Base-by-base conservation (phyloP, 2,113 vertebrate genomes). In the Lophius piscatorius region DNA sequence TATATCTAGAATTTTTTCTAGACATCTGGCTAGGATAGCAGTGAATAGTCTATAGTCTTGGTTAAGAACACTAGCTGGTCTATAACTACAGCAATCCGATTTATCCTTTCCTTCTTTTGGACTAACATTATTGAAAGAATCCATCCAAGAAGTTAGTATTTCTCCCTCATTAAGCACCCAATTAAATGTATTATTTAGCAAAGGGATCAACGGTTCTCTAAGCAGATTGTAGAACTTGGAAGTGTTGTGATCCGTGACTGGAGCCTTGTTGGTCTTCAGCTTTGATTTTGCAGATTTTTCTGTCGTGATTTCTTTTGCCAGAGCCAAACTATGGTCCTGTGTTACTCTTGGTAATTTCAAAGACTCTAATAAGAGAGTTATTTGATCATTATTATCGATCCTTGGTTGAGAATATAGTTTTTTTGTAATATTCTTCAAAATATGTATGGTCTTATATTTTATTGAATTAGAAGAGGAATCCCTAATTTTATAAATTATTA, bases 31-130 rank as follows among this genome's bases (percentile, higher is more conserved):
- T 29, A 29, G 4, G n/a, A 55, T 39, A 5, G 23, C 18, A 3
- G n/a, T 39, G 3, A 29, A 46, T 0, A 55, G 9, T 23, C 22
- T 64, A 9, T 0, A 22, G 24, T 64, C 49, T 12, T 46, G 40
- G 10, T 36, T 64, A 5, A 7, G 16, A 1, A 55, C 40, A 23
- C 41, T 55, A 16, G 55, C 7, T 4, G 50, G 50, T 36, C 41
- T 22, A 3, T 46, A 4, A 10, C 23, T 26, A 0, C 1, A n/a
- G 0, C 33, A 39, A 0, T 39, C 24, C 2, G 3, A 4, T 4
- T 5, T 4, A 1, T 52, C 48, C 9, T 47, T 46, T 4, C 42
- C 36, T 7, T 47, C 42, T 4, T 28, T 60, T 11, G 41, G 41
- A 5, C 35, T 63, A 6, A 63, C 16, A 4, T 4, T 6, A 4